phyloP scores from a whole-genome alignment of 2,797 vertebrate genomes.

The Salmo trutta region DNA sequence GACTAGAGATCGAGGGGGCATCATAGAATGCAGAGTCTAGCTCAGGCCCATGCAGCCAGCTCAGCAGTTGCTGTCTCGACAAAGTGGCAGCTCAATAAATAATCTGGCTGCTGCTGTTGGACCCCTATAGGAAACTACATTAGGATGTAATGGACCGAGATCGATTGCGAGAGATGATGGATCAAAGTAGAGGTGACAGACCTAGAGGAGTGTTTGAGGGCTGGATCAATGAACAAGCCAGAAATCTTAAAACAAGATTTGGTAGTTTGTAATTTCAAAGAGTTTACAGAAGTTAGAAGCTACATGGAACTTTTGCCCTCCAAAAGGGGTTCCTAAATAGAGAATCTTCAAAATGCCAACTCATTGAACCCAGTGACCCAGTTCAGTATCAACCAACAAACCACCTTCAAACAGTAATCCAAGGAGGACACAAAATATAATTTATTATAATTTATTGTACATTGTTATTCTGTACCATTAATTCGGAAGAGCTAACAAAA shows the following conservation, averaged over 20 bases:
- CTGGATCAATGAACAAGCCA: background rate
- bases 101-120: constrained; percentile 38
- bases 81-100: constrained; percentile 44
- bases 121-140: background rate
- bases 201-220: background rate
- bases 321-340: background rate
- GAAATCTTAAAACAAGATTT: background rate
- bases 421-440: constrained; percentile 28
- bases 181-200: background rate
- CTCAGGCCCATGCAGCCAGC: constrained; percentile 37
- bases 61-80: constrained; percentile 60
- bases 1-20: constrained; percentile 49
- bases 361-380: background rate
- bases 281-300: background rate
- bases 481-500: constrained; percentile 30
- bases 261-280: background rate
- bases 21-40: constrained; percentile 53
- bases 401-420: constrained; percentile 1
- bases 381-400: background rate
- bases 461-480: constrained; percentile 61
- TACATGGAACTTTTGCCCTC: background rate
- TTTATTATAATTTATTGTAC: constrained; percentile 71
- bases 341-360: background rate
- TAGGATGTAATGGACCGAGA: background rate
- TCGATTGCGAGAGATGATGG: background rate